phyloP scores from a whole-genome alignment of 2,888 invertebrate species.

The Drosophila maculinotata region DNA sequence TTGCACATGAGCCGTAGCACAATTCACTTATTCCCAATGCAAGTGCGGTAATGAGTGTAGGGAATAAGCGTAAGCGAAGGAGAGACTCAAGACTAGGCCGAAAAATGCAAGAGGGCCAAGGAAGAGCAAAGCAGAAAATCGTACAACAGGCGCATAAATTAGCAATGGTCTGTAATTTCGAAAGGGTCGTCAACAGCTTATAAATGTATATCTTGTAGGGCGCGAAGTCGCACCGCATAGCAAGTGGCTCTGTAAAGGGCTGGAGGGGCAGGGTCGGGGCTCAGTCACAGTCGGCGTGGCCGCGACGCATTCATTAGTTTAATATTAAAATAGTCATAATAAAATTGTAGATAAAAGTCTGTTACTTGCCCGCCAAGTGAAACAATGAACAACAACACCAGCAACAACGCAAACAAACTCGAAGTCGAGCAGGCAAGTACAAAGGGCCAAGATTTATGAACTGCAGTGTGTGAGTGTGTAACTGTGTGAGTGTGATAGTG shows the following conservation, averaged over 20 bases:
- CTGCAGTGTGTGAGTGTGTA: conserved; percentile 56
- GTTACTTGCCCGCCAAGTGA: conserved; percentile 52
- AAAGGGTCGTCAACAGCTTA: conserved; percentile 73
- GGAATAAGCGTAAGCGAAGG: conserved; percentile 27
- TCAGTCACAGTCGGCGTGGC: conserved; percentile 68
- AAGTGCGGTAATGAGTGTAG: conserved; percentile 28
- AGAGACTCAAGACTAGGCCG: conserved; percentile 11
- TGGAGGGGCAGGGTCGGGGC: neutral
- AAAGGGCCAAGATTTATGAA: conserved; percentile 77
- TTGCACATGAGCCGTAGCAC: conserved; percentile 37
- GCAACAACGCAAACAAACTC: conserved; percentile 32
- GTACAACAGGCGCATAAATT: conserved; percentile 78
- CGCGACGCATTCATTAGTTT: conserved; percentile 78
- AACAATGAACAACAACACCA: conserved; percentile 63
- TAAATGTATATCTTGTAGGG: conserved; percentile 53
- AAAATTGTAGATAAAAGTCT: conserved; percentile 75
- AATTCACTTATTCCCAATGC: conserved; percentile 43
- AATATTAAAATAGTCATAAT: conserved; percentile 80
- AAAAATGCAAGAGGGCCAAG: conserved; percentile 24
- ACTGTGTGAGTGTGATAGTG: conserved; percentile 21
- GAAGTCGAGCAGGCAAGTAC: conserved; percentile 54
- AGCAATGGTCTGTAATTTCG: conserved; percentile 80
- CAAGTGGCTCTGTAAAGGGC: conserved; percentile 21
- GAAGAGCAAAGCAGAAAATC: conserved; percentile 60
- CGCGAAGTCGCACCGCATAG: conserved; percentile 38